Evolutionary conservation across 2,113 vertebrate genomes (phyloP).

Genomic region (Nothoprocta perdicaria): DNA sequence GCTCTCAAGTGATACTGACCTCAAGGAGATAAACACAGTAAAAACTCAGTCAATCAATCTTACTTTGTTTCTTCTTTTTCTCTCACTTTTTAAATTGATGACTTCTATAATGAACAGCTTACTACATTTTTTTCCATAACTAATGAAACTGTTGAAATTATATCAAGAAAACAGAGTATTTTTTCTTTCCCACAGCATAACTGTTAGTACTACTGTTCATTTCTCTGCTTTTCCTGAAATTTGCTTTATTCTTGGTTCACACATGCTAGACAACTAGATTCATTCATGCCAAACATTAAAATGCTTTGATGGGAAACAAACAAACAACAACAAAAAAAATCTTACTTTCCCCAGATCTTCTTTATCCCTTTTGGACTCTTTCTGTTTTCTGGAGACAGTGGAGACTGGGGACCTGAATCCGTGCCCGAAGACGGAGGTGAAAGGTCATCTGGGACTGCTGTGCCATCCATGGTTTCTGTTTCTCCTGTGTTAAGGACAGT

Average conservation of each 20-base stretch:
- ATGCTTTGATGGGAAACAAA: not conserved
- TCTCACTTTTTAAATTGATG: not conserved
- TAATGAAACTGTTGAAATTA: not conserved
- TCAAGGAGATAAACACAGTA: not conserved
- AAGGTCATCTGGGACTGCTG: slow-evolving; percentile 72
- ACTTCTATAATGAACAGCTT: not conserved
- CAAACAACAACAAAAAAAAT: slow-evolving; percentile 5
- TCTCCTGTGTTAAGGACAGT: slow-evolving; percentile 79
- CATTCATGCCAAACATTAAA: not conserved
- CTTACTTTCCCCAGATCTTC: slow-evolving; percentile 98
- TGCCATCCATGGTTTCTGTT: slow-evolving; percentile 80
- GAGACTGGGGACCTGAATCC: slow-evolving; percentile 83
- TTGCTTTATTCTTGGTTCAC: not conserved
- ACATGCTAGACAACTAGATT: not conserved
- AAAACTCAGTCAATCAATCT: not conserved
- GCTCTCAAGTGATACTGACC: not conserved
- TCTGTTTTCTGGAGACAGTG: slow-evolving; percentile 87
- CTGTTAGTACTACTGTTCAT: rapidly evolving
- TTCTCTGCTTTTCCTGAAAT: not conserved
- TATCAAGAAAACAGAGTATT: not conserved
- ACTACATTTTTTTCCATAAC: not conserved
- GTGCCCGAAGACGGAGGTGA: slow-evolving; percentile 82
- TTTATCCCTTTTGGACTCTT: slow-evolving; percentile 94
- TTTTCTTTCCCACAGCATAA: not conserved
- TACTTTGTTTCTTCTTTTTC: not conserved